Evolutionary conservation across 2,113 vertebrate species (phyloP), one percentile per base, ranked within the genome.

Genomic region (Dissostichus mawsoni): DNA sequence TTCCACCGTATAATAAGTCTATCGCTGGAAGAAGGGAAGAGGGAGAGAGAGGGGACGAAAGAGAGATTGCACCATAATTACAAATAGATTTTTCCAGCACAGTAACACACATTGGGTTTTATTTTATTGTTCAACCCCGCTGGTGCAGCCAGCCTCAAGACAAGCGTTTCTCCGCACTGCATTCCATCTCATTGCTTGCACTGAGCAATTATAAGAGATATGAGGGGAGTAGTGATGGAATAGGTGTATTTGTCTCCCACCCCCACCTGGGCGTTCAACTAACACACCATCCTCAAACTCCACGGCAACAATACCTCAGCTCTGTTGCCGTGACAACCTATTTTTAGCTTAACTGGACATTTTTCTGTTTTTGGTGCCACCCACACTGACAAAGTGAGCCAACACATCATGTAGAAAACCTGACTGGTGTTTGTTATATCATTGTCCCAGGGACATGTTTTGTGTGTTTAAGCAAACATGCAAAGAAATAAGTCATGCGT

Each of bases 1-100:
- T 97, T 85, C 98, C 98, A 72, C 98, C 98, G 81, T 99, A 99
- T 93, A 98, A 96, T 90, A 99, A 95, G 92, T 99, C 98, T 95
- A 99, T 97, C 87, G 97, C 97, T 99, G 93, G 16, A 78, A 78
- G 44, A 23, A 59, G 66, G 65, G 62, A 53, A 44, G 67, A 69
- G 33, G 14, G 76, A 41, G 2, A 65, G 50, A 81, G 48, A 72
- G 59, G 25, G 57, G 20, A 41, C 20, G 36, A 72, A 44, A 78
- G 41, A 82, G 68, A 83, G 69, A 83, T 85, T 71, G 69, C 25
- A 63, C 44, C 44, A 55, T 66, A 80, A 90, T 88, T 92, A 83
- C 44, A 85, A 77, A 81, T 64, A 29, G 41, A 76, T 72, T 78
- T 84, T 73, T 50, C 33, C 59, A 78, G 14, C 69, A 81, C 33